Conservation (phyloP, 2,113 vertebrate species). For the Tyrannus savana region DNA sequence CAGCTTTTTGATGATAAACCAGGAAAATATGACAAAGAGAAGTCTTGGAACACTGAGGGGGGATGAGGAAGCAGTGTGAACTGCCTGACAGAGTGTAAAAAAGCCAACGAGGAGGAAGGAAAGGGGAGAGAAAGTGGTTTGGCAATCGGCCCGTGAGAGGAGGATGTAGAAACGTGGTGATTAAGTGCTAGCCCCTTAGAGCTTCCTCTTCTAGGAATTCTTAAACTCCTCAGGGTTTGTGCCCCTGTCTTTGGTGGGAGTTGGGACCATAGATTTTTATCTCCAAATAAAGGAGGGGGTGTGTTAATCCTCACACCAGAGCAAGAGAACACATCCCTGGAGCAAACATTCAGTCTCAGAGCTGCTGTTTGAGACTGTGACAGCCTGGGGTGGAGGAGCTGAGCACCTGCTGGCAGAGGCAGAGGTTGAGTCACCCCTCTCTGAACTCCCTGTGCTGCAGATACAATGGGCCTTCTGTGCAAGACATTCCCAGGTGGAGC, state of each 20-base stretch:
- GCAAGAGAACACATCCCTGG: not conserved
- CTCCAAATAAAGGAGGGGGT: not conserved
- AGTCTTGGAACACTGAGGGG: not conserved
- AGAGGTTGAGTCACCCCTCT: not conserved
- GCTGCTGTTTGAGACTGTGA: not conserved
- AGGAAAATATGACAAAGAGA: not conserved
- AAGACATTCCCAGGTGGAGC: not conserved
- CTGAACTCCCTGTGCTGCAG: not conserved
- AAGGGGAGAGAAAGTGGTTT: conserved; percentile 24
- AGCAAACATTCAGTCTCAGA: not conserved
- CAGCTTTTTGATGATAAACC: not conserved
- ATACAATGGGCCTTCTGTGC: not conserved
- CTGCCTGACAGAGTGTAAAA: not conserved
- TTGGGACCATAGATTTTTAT: not conserved
- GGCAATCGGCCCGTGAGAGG: not conserved
- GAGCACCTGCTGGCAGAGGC: not conserved
- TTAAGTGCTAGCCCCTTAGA: not conserved
- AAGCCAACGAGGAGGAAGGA: not conserved
- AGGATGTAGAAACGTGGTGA: not conserved
- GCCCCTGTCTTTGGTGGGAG: not conserved
- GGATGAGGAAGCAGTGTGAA: not conserved
- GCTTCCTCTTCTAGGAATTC: not conserved
- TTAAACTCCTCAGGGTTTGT: not conserved
- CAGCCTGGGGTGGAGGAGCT: not conserved
- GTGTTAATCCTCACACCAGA: not conserved